A percentile compares a stretch with the other conserved stretches of the same genome.
Evolutionary conservation across 30 jellyfish, hydroid and myxozoan genomes (phyloP).

Genomic region (Chironex yamaguchii): DNA sequence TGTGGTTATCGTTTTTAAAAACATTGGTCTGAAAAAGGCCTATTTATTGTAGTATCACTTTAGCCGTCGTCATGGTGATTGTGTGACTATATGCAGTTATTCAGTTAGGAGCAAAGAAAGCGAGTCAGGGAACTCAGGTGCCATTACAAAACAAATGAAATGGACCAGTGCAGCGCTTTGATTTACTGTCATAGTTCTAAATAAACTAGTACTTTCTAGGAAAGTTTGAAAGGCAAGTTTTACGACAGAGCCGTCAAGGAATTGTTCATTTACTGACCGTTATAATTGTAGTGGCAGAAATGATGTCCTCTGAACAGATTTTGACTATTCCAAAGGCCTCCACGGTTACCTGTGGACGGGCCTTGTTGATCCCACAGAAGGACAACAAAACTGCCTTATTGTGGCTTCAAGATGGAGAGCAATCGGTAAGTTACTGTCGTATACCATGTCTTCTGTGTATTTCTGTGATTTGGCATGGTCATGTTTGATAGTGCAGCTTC

Average conservation of each 20-base stretch:
- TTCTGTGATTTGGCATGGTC: no score
- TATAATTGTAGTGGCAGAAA: no score
- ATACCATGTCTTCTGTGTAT: no score
- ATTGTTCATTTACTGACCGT: no score
- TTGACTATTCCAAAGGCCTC: neutral
- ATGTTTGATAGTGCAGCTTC: no score
- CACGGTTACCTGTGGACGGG: neutral
- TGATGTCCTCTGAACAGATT: neutral
- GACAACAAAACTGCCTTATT: neutral
- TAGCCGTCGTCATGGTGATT: neutral
- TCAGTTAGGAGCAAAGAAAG: neutral
- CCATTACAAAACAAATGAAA: no score
- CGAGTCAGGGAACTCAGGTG: no score
- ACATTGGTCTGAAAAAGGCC: neutral
- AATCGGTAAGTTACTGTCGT: neutral
- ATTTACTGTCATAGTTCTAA: no score
- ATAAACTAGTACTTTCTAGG: no score
- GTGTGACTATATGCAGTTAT: neutral
- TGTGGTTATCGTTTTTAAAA: neutral
- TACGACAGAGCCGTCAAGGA: no score
- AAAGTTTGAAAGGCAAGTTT: no score
- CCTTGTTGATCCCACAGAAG: neutral
- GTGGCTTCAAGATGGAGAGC: neutral
- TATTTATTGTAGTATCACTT: neutral
- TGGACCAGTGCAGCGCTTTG: no score